A percentile compares a stretch with the other conserved stretches of the same genome.
phyloP scores from a whole-genome alignment of 2,113 vertebrate genomes.

The Pygoscelis antarcticus region DNA sequence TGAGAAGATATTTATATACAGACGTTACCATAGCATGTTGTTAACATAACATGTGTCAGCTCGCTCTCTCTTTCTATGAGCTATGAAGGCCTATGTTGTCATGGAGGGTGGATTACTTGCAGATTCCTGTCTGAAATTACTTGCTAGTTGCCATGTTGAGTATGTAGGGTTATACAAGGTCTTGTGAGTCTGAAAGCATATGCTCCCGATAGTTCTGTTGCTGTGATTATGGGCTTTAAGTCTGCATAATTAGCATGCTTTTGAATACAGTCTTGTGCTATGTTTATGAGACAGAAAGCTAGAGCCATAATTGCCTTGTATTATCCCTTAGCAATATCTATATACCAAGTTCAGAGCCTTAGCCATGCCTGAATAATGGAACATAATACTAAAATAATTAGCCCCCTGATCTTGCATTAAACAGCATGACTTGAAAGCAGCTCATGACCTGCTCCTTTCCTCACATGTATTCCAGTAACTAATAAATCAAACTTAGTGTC shows the following conservation, averaged over 20 bases:
- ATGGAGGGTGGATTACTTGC: neutral
- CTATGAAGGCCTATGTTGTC: neutral
- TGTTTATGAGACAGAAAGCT: conserved; percentile 10
- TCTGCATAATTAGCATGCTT: conserved; percentile 6
- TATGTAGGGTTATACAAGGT: neutral
- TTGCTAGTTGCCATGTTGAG: neutral
- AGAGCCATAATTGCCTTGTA: neutral
- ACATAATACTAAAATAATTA: conserved; percentile 51
- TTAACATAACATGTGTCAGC: neutral
- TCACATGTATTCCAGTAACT: neutral
- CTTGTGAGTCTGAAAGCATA: neutral
- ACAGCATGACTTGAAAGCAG: neutral
- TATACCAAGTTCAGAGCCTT: neutral
- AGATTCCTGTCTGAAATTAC: neutral
- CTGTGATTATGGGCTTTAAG: conserved; percentile 21
- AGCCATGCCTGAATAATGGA: conserved; percentile 10
- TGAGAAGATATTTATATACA: neutral
- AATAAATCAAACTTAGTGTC: neutral
- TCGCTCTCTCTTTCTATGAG: neutral
- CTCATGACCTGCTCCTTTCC: neutral
- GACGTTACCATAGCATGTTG: neutral
- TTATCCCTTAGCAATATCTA: conserved; percentile 6
- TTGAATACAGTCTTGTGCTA: conserved; percentile 2
- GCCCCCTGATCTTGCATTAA: conserved; percentile 41
- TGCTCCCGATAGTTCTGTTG: neutral